Evolutionary conservation across 2,797 vertebrate species (phyloP).

Genomic region (Lateolabrax maculatus): DNA sequence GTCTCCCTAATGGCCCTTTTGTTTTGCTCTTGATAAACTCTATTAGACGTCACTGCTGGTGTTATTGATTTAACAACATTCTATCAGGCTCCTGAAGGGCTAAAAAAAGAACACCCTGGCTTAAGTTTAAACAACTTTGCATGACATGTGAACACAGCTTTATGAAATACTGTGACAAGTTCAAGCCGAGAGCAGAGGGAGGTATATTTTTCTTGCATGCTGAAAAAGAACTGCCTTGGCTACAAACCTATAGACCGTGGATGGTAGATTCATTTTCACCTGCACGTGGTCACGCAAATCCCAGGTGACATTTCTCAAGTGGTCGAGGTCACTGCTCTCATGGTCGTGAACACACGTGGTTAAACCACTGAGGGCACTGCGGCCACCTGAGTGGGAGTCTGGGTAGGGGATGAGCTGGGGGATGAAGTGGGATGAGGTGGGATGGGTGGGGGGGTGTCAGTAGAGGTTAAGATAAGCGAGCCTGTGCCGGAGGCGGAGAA

Average conservation of each 20-base stretch:
- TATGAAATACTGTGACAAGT: neutral
- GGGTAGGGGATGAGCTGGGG: neutral
- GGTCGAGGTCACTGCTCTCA: slow-evolving; percentile 29
- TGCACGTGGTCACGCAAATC: neutral
- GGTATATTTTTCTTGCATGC: neutral
- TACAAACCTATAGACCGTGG: neutral
- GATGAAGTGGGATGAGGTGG: neutral
- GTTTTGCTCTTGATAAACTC: slow-evolving; percentile 39
- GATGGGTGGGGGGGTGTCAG: neutral
- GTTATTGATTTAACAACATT: slow-evolving; percentile 34
- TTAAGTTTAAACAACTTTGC: neutral
- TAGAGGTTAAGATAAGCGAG: slow-evolving; percentile 28
- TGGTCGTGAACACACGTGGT: neutral
- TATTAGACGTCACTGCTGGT: slow-evolving; percentile 2
- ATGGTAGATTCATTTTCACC: slow-evolving; percentile 7
- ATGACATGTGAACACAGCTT: neutral
- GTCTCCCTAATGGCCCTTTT: slow-evolving; percentile 34
- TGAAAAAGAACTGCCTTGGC: neutral
- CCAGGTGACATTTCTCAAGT: slow-evolving; percentile 28
- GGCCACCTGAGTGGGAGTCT: neutral
- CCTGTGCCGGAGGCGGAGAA: slow-evolving; percentile 5
- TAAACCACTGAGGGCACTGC: neutral
- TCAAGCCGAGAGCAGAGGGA: slow-evolving; percentile 1
- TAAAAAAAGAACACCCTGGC: neutral
- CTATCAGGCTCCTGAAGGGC: neutral